Conservation (phyloP, 1,140 invertebrate species). For the Heterodera schachtii region DNA sequence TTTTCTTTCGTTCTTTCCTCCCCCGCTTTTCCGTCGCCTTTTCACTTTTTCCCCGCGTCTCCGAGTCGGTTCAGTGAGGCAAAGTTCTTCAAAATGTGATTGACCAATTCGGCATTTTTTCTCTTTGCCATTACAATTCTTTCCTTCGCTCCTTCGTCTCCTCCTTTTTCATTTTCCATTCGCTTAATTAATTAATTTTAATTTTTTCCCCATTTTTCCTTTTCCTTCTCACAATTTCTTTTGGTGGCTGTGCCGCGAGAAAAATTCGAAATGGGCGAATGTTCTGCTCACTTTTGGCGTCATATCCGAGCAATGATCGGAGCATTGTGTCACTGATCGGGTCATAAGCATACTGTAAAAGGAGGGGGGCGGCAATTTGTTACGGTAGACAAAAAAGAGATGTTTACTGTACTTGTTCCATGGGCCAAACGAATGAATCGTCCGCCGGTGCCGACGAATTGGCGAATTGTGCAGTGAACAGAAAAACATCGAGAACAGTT, state of each 20-base stretch:
- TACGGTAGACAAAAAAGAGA: neutral
- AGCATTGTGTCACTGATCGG: conserved; percentile 20
- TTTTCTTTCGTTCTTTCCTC: neutral
- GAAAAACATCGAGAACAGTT: neutral
- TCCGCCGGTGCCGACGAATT: neutral
- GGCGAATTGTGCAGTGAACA: neutral
- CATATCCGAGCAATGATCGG: conserved; percentile 16
- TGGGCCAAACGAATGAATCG: neutral
- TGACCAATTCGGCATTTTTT: conserved; percentile 36
- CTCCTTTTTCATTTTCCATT: neutral
- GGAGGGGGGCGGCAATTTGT: no score
- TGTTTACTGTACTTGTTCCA: neutral
- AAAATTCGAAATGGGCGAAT: neutral
- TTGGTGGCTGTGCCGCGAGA: neutral
- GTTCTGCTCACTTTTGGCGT: conserved; percentile 2
- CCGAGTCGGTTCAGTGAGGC: conserved; percentile 31
- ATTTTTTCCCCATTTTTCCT: neutral
- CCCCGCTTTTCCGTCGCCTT: neutral
- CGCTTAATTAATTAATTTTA: neutral
- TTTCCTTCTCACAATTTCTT: neutral
- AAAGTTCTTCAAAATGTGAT: conserved; percentile 38
- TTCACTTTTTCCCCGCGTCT: conserved; percentile 26
- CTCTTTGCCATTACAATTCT: conserved; percentile 20
- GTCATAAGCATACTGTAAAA: neutral
- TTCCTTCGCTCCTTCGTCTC: neutral